Evolutionary conservation across 2,888 invertebrate genomes (phyloP), one percentile per base, ranked within the genome.

Genomic region (Synergus gifuensis): DNA sequence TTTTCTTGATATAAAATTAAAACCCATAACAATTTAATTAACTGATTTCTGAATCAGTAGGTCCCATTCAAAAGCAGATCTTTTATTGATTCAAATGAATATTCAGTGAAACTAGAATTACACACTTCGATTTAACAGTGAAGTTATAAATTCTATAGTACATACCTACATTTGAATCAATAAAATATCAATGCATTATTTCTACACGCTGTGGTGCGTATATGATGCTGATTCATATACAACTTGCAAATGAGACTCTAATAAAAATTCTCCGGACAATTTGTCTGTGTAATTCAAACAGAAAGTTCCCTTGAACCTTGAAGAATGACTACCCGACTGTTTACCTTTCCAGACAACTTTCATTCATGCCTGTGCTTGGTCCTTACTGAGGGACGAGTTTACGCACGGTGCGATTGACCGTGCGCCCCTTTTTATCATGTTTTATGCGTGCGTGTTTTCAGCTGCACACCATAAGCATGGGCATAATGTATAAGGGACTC

Each of bases 321-420:
- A 28, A 69, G 28, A 22, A 69, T 69, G 46, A 22, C 69, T 11
- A 69, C 22, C 40, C 4, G 28, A 49, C 16, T 69, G 69, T 69
- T 69, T 69, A 69, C 69, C 69, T 69, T 46, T n/a, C 49, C 49
- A 69, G 69, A 69, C 49, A 69, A 69, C 49, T 69, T 69, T 54
- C 69, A 69, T 69, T 69, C 49, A 69, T 69, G 42, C 42, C 12
- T 64, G 66, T 42, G 67, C 28, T 42, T 67, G 11, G 49, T 49
- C 14, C 49, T 49, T 12, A 49, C 49, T 49, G 69, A 69, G 49
- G 49, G 69, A 69, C 69, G 49, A 49, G 69, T 69, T 69, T 69
- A 69, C 69, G 67, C 67, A 69, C 36, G 28, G 69, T 22, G 49
- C 69, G 69, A 69, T 69, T 49, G 49, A 69, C 69, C 54, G 49